Percentiles rank a stretch among this genome's conserved stretches.
Evolutionary conservation across 2,888 invertebrate species (phyloP).

Genomic region (Hemithea aestivaria): DNA sequence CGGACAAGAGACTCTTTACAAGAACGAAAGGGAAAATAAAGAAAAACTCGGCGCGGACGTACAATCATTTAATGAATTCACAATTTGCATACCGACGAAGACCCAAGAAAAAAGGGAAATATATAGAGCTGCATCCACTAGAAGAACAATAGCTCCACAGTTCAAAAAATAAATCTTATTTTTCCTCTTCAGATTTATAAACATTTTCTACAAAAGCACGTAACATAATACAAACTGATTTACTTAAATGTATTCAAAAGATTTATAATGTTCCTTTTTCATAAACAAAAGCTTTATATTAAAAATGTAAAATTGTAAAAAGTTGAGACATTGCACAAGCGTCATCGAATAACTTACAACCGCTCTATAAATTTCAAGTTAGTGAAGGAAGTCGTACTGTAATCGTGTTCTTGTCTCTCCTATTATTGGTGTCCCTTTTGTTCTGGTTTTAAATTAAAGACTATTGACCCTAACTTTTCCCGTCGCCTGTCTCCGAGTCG

Average conservation of each 20-base stretch:
- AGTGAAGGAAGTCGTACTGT: slow-evolving; percentile 48
- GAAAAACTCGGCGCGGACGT: slow-evolving; percentile 53
- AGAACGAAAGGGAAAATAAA: slow-evolving; percentile 49
- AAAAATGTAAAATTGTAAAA: no score
- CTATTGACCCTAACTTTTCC: slow-evolving; percentile 62
- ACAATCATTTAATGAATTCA: slow-evolving; percentile 74
- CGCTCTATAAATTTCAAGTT: slow-evolving; percentile 39
- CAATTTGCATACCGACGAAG: slow-evolving; percentile 71
- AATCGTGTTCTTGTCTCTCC: slow-evolving; percentile 56
- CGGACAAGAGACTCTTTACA: slow-evolving; percentile 61
- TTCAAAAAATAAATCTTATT: no score
- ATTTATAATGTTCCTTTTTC: no score
- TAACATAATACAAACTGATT: no score
- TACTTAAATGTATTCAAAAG: no score
- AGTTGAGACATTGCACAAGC: slow-evolving; percentile 1
- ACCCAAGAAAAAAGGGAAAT: slow-evolving; percentile 46
- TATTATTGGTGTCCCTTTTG: slow-evolving; percentile 66
- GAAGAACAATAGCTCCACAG: slow-evolving; percentile 5
- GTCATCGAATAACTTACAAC: slow-evolving; percentile 13
- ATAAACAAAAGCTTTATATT: no score
- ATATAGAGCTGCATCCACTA: slow-evolving; percentile 36
- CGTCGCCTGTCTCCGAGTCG: slow-evolving; percentile 33
- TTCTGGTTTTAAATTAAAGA: slow-evolving; percentile 67
- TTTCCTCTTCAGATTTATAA: no score
- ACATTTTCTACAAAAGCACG: no score